These are phyloP conservation scores for Callopanchax toddi DNA, from an alignment of 2,113 vertebrate genomes.

Conservation along the genomic window DNA sequence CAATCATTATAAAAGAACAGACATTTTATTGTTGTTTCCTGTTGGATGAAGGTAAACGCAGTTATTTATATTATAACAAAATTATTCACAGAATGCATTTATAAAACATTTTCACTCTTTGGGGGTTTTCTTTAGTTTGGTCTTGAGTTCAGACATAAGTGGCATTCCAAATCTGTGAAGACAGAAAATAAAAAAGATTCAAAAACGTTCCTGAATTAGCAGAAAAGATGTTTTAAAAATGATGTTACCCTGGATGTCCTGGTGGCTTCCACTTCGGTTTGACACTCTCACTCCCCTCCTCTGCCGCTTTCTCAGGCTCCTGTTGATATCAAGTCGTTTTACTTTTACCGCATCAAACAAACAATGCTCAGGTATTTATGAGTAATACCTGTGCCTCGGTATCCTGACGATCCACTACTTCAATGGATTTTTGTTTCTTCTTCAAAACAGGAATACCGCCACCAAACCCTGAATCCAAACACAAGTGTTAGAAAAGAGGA, in stretches of 20 bases:
- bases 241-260: constrained; percentile 69
- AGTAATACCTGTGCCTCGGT: constrained; percentile 43
- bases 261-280: constrained; percentile 77
- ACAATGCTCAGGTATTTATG: neutral
- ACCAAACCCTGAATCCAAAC: constrained; percentile 62
- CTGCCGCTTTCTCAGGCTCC: constrained; percentile 44
- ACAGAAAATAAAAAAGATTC: constrained; percentile 15
- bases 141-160: constrained; percentile 79
- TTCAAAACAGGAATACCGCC: constrained; percentile 69
- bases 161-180: constrained; percentile 75
- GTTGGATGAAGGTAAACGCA: constrained; percentile 27
- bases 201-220: neutral
- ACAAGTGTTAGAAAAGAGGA: neutral
- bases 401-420: constrained; percentile 36
- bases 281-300: constrained; percentile 27
- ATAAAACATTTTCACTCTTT: constrained; percentile 59
- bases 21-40: neutral
- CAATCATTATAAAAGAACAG: neutral
- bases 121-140: constrained; percentile 76
- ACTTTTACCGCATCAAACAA: neutral
- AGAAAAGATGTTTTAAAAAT: neutral
- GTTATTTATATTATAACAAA: constrained; percentile 12
- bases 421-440: constrained; percentile 59
- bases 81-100: constrained; percentile 3
- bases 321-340: constrained; percentile 21